These are phyloP conservation scores for Cochlearius cochlearius DNA, from an alignment of 2,113 vertebrate species.

Conservation along the genomic window DNA sequence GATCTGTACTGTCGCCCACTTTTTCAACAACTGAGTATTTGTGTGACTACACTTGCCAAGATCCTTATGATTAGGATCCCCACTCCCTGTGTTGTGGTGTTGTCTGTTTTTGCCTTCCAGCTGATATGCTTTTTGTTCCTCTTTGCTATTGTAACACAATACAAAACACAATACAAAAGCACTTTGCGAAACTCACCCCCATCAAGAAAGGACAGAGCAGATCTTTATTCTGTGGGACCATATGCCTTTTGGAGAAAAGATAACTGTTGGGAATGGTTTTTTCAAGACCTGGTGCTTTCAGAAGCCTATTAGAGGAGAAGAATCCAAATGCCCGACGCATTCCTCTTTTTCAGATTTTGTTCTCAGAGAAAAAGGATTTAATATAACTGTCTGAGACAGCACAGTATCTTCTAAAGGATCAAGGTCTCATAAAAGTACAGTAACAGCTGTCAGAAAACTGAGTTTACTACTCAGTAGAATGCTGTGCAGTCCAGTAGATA, in stretches of 20 bases:
- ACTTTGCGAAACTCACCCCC: background rate
- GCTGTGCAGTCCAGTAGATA: constrained; percentile 39
- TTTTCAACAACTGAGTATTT: background rate
- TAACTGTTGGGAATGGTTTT: background rate
- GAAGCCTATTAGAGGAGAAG: background rate
- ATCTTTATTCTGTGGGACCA: background rate
- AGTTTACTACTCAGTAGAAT: constrained; percentile 22
- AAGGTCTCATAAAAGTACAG: constrained; percentile 58
- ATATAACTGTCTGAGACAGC: constrained; percentile 36
- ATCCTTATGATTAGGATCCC: background rate
- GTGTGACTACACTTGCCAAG: background rate
- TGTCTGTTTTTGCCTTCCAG: background rate
- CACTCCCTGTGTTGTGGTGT: fast-evolving
- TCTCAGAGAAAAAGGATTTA: constrained; percentile 25
- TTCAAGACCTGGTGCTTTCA: background rate
- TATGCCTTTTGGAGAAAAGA: background rate
- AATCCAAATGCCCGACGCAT: background rate
- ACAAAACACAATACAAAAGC: background rate
- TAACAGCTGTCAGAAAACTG: constrained; percentile 64
- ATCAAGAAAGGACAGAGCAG: background rate
- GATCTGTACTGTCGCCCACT: background rate
- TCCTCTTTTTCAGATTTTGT: background rate
- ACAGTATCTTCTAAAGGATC: constrained; percentile 48
- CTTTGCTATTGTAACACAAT: background rate
- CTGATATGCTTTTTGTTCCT: background rate